Base-by-base conservation (phyloP, 2,888 invertebrate species). In the Branchellion lobata region DNA sequence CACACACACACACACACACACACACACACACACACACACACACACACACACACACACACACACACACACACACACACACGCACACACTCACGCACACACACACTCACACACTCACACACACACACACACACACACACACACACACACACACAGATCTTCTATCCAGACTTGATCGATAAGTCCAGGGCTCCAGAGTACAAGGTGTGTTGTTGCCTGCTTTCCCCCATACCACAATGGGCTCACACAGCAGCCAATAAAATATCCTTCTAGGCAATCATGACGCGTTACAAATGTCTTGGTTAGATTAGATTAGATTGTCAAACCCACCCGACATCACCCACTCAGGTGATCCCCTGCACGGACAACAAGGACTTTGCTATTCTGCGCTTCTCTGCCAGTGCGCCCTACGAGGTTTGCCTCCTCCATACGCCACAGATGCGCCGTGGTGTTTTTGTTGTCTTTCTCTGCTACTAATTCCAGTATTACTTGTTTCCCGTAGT, bases 111-210 rank as follows among this genome's bases (percentile, higher is more conserved):
- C n/a, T n/a, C n/a, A n/a, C n/a, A n/a, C n/a, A n/a, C n/a, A n/a
- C n/a, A n/a, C n/a, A n/a, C n/a, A n/a, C n/a, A n/a, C n/a, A n/a
- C n/a, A n/a, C n/a, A n/a, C n/a, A n/a, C n/a, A n/a, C n/a, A n/a
- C 40, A 40, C 40, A 5, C 5, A 5, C 40, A 5, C 40, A 24
- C 84, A 89, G 89, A 99, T 99, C 84, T 99, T 99, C 90, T 99
- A 97, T 89, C 98, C 99, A 0, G 99, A 99, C 90, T 91, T 99
- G 81, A 96, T 99, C 84, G 95, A 98, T 87, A 95, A 96, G 87
- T 90, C 92, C 80, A 85, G 86, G 78, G 95, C 98, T 21, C 99
- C 99, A 0, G 93, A 94, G 86, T 99, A 98, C 88, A 93, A 92
- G 80, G 89, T 97, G 89, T 93, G 93, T 88, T 90, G 90, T 88